Base-by-base conservation (phyloP, 2,888 invertebrate genomes). In the Xanthorhoe designata region DNA sequence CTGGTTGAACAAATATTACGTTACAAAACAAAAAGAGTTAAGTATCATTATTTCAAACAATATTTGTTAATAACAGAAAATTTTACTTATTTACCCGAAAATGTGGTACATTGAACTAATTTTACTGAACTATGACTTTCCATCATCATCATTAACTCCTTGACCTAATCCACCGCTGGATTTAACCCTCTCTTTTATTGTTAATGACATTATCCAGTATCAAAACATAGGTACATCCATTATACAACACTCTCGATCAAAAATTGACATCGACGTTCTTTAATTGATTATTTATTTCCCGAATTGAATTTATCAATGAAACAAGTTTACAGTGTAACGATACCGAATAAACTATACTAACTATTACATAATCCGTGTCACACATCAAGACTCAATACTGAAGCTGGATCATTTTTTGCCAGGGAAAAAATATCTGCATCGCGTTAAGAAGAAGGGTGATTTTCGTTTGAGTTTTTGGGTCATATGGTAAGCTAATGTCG, bases 401-500 rank as follows among this genome's bases (percentile, higher is more conserved):
- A 64, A 57, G 63, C 55, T 59, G 15, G 19, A 45, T 10, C 6
- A 54, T 51, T 54, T n/a, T 29, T 15, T 47, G 58, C 24, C 59
- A 66, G 3, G 15, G 35, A 18, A 78, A 61, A 56, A 58, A 62
- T 18, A 51, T 74, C 73, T 68, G 49, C 76, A 69, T 15, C 0
- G 1, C 0, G 0, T 0, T 2, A 1, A 4, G 0, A 0, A 24
- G 74, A 80, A 55, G 64, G 77, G 69, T 64, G 2, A 13, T 51
- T 66, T 75, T 80, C 13, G 38, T 50, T 50, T 35, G n/a, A 6
- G 1, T 24, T 61, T 57, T 2, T 52, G 45, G 15, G 32, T 68
- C 74, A 77, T 75, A 79, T 78, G 79, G 76, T 80, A 32, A 78
- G 53, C 66, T 57, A 83, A 83, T 83, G 88, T 88, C 88, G 87